Evolutionary conservation across 2,797 vertebrate genomes (phyloP), one percentile per base, ranked within the genome.

Genomic region (Sternarchorhynchus goeldii): DNA sequence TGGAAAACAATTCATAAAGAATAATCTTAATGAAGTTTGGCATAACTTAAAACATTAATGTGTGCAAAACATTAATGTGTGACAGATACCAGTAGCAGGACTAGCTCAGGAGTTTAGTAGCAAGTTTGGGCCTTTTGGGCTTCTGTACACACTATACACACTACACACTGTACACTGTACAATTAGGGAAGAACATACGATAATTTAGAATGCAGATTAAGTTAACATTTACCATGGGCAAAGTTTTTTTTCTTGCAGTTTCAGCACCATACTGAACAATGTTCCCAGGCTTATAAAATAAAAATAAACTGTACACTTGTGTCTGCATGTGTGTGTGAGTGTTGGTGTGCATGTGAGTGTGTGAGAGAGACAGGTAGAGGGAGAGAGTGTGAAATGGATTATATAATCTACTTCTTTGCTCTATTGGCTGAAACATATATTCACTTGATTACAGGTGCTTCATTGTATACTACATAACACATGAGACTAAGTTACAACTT

Each of bases 121-220:
- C 45, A 53, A 50, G 20, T 67, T 25, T 6, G 16, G 65, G 65
- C 20, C 21, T 6, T 50, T 20, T 4, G 41, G 36, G 65, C 12
- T 25, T 20, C 21, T 45, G 20, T n/a, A 21, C 50, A 21, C 2
- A 67, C 45, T 45, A 25, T 25, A 25, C 25, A 25, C 25, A 25
- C 25, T 25, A 25, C 25, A 25, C 25, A 25, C 25, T 25, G 1
- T 25, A 25, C 25, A 25, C 25, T 25, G 25, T 25, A 25, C 25
- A 69, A 53, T 55, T 69, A 69, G 41, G 7, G 45, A 16, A 69
- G 45, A 55, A 55, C 31, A 31, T 32, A 29, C 55, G 53, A 53
- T 69, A 41, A 18, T 41, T 55, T 53, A 50, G 31, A 20, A 31
- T 69, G 67, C 45, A 55, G 41, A 32, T 69, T 69, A 69, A 69